phyloP scores from a whole-genome alignment of 1,140 invertebrate species.

The Cepaea nemoralis region DNA sequence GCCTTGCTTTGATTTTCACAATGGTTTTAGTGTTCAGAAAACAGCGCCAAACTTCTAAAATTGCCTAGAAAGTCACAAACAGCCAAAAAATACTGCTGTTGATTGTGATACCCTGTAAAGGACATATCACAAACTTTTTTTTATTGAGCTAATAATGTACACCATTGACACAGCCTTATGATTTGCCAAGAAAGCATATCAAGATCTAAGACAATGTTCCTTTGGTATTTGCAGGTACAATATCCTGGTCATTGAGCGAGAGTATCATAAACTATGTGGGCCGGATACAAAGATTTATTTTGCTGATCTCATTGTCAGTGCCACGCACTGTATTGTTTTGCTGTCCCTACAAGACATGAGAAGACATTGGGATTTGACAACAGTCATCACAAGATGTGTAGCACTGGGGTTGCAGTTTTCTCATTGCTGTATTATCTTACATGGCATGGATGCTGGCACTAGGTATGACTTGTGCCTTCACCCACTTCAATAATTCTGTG shows the following conservation, averaged over 20 bases:
- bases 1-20: no score
- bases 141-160: no score
- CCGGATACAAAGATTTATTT: not conserved
- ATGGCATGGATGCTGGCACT: constrained; percentile 1
- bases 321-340: constrained; percentile 9
- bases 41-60: no score
- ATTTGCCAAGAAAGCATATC: not conserved
- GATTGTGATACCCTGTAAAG: no score
- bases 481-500: no score
- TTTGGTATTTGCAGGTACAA: constrained; percentile 7
- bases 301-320: constrained; percentile 24
- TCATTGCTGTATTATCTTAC: constrained; percentile 18
- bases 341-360: constrained; percentile 7
- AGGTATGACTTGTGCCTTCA: no score
- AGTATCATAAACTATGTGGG: not conserved
- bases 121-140: no score
- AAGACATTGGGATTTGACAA: not conserved
- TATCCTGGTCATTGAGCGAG: constrained; percentile 24
- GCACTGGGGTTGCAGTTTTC: constrained; percentile 28
- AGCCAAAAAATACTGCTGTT: no score
- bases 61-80: no score
- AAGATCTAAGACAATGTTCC: not conserved
- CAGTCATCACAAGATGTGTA: not conserved
- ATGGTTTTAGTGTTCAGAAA: no score
- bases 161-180: no score